Percentiles rank a stretch among this genome's conserved stretches.
Conservation (phyloP, 2,888 invertebrate genomes). For the Pilophorus perplexus region DNA sequence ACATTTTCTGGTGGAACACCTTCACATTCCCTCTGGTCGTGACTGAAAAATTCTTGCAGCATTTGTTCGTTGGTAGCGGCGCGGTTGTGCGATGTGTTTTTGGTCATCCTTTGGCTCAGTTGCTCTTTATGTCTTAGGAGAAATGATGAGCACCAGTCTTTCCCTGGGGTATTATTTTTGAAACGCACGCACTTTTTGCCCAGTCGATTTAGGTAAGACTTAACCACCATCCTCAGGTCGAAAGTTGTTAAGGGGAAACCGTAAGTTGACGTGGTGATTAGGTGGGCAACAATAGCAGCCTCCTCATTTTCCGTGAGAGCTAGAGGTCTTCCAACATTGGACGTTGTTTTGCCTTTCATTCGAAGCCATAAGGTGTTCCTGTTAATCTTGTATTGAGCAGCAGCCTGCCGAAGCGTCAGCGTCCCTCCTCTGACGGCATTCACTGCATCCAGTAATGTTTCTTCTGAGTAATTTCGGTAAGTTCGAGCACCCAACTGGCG, state of each 20-base stretch:
- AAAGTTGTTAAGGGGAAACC: background rate
- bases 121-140: conserved; percentile 40
- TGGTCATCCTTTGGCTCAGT: conserved; percentile 40
- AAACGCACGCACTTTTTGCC: background rate
- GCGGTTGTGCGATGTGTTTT: conserved; percentile 47
- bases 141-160: conserved; percentile 47
- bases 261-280: background rate
- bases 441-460: background rate
- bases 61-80: conserved; percentile 43
- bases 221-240: background rate
- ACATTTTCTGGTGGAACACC: conserved; percentile 48
- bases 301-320: background rate
- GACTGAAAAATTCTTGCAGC: conserved; percentile 46
- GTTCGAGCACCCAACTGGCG: background rate
- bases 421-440: background rate
- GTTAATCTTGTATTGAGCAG: conserved; percentile 51
- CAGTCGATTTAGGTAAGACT: background rate
- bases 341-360: background rate
- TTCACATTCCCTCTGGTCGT: conserved; percentile 40
- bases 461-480: background rate
- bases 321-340: background rate
- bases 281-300: background rate
- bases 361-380: conserved; percentile 49
- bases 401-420: conserved; percentile 44
- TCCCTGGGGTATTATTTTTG: conserved; percentile 43